Base-by-base conservation (phyloP, 1,140 invertebrate species). In the Leptinotarsa undecemlineata region DNA sequence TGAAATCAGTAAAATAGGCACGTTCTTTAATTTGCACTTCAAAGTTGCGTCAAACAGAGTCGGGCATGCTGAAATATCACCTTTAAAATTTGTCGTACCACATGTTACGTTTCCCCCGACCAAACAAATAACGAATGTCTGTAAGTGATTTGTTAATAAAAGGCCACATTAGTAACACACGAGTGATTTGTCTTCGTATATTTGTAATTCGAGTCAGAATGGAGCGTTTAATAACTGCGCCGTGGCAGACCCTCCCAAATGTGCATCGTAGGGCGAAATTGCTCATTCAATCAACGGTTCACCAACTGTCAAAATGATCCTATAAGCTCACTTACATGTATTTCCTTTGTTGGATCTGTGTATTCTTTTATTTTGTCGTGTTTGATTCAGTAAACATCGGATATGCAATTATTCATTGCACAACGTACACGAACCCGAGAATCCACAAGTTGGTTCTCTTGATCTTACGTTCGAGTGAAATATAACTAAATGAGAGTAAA, bases 251-350 rank as follows among this genome's bases (percentile, higher is more conserved):
- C 72, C 72, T 73, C 62, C 72, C 72, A 61, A 21, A 57, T 79
- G 78, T 74, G 69, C 78, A 77, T 73, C 69, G 69, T 75, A 77
- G 71, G 69, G 78, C 75, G 76, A 79, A 79, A 79, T 79, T 79
- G 78, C 71, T 76, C 73, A 77, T 79, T 79, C 72, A 77, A 77
- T 79, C 76, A 77, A 77, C 78, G 78, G 72, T 79, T 77, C 78
- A 77, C 67, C 77, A 79, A 77, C 78, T 79, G 76, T 79, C 78
- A 79, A 79, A 79, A 79, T 79, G 74, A 79, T 77, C 78, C 78
- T 68, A 15, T 60, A 64, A 62, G 72, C 63, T 72, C 64, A 33
- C 64, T 73, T 64, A 73, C 72, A 66, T 73, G 63, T 48, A 60
- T 47, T 68, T 73, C 72, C 72, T 73, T 68, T 68, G 72, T 73